Evolutionary conservation across 2,113 vertebrate species (phyloP).

Genomic region (Tragelaphus buxtoni): DNA sequence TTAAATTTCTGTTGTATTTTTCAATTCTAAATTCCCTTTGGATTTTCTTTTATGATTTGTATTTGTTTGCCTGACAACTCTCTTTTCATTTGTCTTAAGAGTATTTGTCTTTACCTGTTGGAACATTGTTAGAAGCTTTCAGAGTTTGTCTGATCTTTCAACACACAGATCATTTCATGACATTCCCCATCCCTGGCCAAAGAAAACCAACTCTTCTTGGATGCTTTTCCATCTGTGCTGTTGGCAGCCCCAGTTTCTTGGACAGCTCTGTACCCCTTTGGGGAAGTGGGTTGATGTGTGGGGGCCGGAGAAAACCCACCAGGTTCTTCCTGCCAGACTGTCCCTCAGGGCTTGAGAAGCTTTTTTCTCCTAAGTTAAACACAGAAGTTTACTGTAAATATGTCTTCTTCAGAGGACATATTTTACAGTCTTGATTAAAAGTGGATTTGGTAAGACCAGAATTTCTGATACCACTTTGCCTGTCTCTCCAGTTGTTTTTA

Average conservation of each 20-base stretch:
- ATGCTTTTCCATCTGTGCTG: not conserved
- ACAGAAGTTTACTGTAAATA: not conserved
- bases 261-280: not conserved
- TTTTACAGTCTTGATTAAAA: not conserved
- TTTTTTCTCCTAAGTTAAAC: not conserved
- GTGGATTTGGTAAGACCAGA: not conserved
- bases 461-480: not conserved
- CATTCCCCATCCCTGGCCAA: not conserved
- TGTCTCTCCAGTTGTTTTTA: not conserved
- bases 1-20: not conserved
- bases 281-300: not conserved
- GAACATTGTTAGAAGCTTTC: not conserved
- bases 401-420: not conserved
- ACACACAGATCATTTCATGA: not conserved
- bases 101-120: not conserved
- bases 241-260: not conserved
- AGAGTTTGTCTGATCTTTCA: not conserved
- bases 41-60: not conserved
- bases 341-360: not conserved
- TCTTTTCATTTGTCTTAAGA: not conserved
- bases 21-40: not conserved
- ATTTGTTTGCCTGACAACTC: not conserved
- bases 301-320: not conserved
- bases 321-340: not conserved
- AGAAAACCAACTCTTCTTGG: not conserved